These are phyloP conservation scores for Lysiphlebus fabarum DNA, from an alignment of 1,140 invertebrate genomes.

Conservation along the genomic window DNA sequence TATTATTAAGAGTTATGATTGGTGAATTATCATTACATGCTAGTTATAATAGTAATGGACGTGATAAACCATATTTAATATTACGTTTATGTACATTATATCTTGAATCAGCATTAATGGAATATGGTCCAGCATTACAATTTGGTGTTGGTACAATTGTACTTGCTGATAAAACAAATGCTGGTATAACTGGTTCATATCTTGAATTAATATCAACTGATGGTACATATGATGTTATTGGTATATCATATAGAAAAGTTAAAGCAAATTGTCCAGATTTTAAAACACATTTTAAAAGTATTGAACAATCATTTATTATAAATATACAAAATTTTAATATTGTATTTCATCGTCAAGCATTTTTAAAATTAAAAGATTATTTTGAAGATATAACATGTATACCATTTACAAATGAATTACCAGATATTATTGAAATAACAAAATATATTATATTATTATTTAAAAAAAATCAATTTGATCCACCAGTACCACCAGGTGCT, in stretches of 20 bases:
- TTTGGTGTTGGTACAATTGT: slow-evolving; percentile 68
- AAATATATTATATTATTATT: slow-evolving; percentile 34
- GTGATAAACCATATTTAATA: slow-evolving; percentile 74
- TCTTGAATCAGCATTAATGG: slow-evolving; percentile 73
- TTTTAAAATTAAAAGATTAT: slow-evolving; percentile 66
- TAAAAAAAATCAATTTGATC: slow-evolving; percentile 53
- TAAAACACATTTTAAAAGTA: slow-evolving; percentile 73
- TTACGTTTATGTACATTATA: slow-evolving; percentile 68
- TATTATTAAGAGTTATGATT: slow-evolving; percentile 69
- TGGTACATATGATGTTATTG: slow-evolving; percentile 62
- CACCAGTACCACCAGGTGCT: slow-evolving; percentile 70
- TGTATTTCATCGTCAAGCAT: slow-evolving; percentile 69
- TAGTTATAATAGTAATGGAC: slow-evolving; percentile 45
- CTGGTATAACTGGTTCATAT: slow-evolving; percentile 71
- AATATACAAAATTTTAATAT: slow-evolving; percentile 67
- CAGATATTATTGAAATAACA: slow-evolving; percentile 30
- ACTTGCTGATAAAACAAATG: slow-evolving; percentile 79
- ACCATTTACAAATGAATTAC: slow-evolving; percentile 23
- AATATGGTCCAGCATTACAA: slow-evolving; percentile 75
- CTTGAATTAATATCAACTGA: slow-evolving; percentile 70
- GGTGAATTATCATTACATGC: slow-evolving; percentile 58
- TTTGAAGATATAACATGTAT: slow-evolving; percentile 29
- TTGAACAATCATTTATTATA: slow-evolving; percentile 73
- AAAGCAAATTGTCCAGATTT: slow-evolving; percentile 80
- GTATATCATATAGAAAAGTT: slow-evolving; percentile 75